phyloP scores from a whole-genome alignment of 2,113 vertebrate species.

The Puma concolor region DNA sequence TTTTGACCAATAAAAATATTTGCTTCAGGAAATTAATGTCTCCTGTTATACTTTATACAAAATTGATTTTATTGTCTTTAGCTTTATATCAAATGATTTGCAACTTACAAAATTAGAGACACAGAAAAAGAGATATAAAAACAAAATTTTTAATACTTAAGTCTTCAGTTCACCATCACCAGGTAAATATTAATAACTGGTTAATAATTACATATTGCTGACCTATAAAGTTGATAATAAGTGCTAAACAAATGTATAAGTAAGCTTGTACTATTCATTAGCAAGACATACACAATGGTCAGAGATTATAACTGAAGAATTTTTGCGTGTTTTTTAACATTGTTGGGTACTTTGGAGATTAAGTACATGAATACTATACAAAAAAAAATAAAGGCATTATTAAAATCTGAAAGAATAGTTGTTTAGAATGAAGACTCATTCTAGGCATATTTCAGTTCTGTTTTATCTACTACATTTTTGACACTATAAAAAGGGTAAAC shows the following conservation, averaged over 20 bases:
- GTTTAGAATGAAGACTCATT: background rate
- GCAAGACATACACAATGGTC: background rate
- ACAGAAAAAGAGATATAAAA: background rate
- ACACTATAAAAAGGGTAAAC: background rate
- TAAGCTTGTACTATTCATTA: background rate
- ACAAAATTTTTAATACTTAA: background rate
- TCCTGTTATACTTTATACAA: slow-evolving; percentile 55
- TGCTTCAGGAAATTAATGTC: slow-evolving; percentile 59
- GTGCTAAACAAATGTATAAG: background rate
- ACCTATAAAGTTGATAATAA: background rate
- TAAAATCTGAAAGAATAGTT: background rate
- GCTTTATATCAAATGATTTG: background rate
- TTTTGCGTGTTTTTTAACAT: background rate
- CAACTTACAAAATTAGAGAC: background rate
- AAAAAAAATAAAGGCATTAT: background rate
- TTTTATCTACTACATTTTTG: background rate
- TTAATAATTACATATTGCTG: background rate
- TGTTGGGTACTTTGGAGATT: background rate
- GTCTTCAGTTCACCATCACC: background rate
- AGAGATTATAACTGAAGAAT: background rate
- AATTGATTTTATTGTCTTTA: slow-evolving; percentile 72
- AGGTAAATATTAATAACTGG: background rate
- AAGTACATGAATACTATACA: background rate
- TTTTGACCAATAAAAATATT: slow-evolving; percentile 59
- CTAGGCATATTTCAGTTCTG: background rate